Percentiles rank a stretch among this genome's conserved stretches.
phyloP scores from a whole-genome alignment of 2,113 vertebrate species.

The Nyctereutes procyonoides region DNA sequence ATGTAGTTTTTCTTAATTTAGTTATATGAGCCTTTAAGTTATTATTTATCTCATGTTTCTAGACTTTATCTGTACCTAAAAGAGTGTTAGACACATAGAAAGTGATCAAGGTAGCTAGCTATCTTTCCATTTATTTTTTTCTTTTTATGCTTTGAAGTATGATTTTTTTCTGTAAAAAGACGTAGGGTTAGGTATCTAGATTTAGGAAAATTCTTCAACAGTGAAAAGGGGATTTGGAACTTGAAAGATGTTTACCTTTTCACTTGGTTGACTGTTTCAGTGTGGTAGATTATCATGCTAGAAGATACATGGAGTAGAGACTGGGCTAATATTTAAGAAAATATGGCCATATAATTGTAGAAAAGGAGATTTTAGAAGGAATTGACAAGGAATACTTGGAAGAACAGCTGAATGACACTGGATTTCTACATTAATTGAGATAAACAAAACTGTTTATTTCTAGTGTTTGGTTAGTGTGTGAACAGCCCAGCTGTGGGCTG shows the following conservation, averaged over 20 bases:
- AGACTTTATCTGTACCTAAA: neutral
- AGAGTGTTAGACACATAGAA: neutral
- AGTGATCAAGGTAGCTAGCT: neutral
- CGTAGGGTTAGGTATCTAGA: neutral
- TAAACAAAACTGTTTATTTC: neutral
- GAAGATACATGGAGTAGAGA: neutral
- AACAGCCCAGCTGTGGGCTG: neutral
- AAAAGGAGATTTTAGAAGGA: slow-evolving; percentile 7
- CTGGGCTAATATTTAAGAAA: neutral
- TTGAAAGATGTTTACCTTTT: slow-evolving; percentile 12
- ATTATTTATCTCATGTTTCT: neutral
- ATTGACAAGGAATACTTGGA: neutral
- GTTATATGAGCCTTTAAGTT: neutral
- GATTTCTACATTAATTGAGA: neutral
- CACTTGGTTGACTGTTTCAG: neutral
- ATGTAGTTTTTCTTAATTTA: neutral
- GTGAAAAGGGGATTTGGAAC: neutral
- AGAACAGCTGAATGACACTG: neutral
- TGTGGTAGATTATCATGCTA: neutral
- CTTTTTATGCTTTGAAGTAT: neutral
- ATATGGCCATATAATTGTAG: neutral
- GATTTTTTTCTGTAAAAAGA: neutral
- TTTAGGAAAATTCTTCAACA: neutral
- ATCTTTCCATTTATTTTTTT: neutral
- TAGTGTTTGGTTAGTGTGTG: neutral